Percentiles rank a stretch among this genome's conserved stretches.
These are phyloP conservation scores for Candoia aspera DNA, from an alignment of 2,113 vertebrate species.

Conservation along the genomic window DNA sequence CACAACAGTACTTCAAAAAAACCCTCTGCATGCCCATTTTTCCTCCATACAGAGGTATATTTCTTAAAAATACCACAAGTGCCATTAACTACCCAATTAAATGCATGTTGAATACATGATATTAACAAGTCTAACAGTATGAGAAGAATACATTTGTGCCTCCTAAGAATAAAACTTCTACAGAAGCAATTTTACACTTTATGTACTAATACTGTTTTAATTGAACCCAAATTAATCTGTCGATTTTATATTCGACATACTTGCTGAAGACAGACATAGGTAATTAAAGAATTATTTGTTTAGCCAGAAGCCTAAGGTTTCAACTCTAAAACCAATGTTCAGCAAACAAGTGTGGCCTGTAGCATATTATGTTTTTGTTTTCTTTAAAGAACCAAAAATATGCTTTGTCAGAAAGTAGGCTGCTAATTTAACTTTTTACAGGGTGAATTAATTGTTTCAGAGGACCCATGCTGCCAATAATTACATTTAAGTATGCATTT, in stretches of 20 bases:
- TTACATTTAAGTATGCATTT: constrained; percentile 26
- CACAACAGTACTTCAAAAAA: background rate
- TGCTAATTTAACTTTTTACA: constrained; percentile 37
- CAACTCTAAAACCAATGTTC: constrained; percentile 25
- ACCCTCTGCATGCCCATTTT: background rate
- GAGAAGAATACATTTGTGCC: constrained; percentile 25
- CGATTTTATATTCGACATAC: constrained; percentile 50
- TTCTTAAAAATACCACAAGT: background rate
- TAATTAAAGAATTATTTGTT: constrained; percentile 60
- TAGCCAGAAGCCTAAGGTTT: constrained; percentile 48
- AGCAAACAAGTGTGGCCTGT: constrained; percentile 44
- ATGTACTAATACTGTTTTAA: constrained; percentile 47
- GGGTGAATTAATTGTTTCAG: constrained; percentile 31
- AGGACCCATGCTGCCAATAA: constrained; percentile 18
- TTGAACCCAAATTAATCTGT: constrained; percentile 57
- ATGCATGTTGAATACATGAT: constrained; percentile 28
- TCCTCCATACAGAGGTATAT: background rate
- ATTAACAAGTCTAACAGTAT: constrained; percentile 19
- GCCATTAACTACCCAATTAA: constrained; percentile 22
- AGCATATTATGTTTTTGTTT: constrained; percentile 39
- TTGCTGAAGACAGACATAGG: constrained; percentile 55
- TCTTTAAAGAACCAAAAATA: constrained; percentile 43
- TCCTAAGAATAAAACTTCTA: background rate
- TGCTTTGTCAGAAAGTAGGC: constrained; percentile 45
- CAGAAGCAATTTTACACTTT: constrained; percentile 38